These are phyloP conservation scores for Branchipolynoe longqiensis DNA, from an alignment of 2,888 invertebrate genomes.

Conservation along the genomic window DNA sequence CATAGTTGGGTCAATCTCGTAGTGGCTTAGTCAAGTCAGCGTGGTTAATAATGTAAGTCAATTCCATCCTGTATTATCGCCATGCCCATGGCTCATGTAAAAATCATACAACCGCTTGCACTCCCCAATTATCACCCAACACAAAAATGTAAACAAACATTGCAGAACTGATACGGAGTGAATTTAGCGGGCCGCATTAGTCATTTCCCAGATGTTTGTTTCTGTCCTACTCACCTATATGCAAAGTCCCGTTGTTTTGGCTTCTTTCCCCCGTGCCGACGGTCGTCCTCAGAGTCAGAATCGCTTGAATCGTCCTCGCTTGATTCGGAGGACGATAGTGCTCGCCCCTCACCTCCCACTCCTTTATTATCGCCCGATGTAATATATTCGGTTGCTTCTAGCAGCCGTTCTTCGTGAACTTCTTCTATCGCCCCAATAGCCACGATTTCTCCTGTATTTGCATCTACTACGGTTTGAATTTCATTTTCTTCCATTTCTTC, in stretches of 20 bases:
- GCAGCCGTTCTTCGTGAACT: slow-evolving; percentile 55
- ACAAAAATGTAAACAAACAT: slow-evolving; percentile 50
- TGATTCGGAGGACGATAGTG: neutral
- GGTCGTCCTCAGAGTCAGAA: slow-evolving; percentile 48
- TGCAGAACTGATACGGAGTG: neutral
- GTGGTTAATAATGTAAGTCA: no score
- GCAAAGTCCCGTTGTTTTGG: slow-evolving; percentile 67
- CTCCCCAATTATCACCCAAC: slow-evolving; percentile 54
- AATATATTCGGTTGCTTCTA: slow-evolving; percentile 7
- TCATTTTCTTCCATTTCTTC: slow-evolving; percentile 35
- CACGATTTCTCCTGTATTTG: slow-evolving; percentile 54
- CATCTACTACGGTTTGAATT: slow-evolving; percentile 57
- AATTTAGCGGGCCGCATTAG: no score
- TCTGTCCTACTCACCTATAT: slow-evolving; percentile 61
- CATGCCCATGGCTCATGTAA: no score
- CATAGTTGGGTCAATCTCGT: no score
- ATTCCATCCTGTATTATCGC: no score
- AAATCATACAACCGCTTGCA: no score
- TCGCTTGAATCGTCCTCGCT: slow-evolving; percentile 59
- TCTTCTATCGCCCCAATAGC: slow-evolving; percentile 59
- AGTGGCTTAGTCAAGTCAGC: no score
- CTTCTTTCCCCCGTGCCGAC: slow-evolving; percentile 54
- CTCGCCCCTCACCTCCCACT: slow-evolving; percentile 35
- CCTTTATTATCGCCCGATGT: slow-evolving; percentile 58
- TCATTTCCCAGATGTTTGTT: neutral